Evolutionary conservation across 2,888 invertebrate genomes (phyloP).

Genomic region (Drosophila meridiana): DNA sequence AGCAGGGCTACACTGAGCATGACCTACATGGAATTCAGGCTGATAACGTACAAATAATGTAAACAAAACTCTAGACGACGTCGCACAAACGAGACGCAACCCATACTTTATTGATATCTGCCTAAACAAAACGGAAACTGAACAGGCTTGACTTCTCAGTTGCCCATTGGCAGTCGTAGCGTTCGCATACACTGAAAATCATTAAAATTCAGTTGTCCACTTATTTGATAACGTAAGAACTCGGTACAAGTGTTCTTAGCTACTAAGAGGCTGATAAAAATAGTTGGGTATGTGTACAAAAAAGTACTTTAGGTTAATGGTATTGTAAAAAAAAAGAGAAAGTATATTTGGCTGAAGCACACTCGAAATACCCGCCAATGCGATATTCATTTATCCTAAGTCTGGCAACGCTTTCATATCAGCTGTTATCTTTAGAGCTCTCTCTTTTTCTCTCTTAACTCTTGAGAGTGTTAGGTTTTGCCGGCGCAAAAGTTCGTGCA

Average conservation of each 20-base stretch:
- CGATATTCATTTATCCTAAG: slow-evolving; percentile 10
- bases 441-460: slow-evolving; percentile 3
- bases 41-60: slow-evolving; percentile 49
- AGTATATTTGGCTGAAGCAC: not conserved
- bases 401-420: slow-evolving; percentile 59
- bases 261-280: slow-evolving; percentile 16
- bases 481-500: slow-evolving; percentile 54
- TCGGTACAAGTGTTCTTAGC: not conserved
- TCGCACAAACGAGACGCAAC: slow-evolving; percentile 30
- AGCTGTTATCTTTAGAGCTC: slow-evolving; percentile 48
- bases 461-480: slow-evolving; percentile 36
- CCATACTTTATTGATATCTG: slow-evolving; percentile 42
- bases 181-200: slow-evolving; percentile 41
- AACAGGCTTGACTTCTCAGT: slow-evolving; percentile 49
- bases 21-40: slow-evolving; percentile 47
- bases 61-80: slow-evolving; percentile 44
- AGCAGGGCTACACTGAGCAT: slow-evolving; percentile 33
- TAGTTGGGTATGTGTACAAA: slow-evolving; percentile 42
- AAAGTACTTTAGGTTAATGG: slow-evolving; percentile 14
- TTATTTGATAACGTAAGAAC: slow-evolving; percentile 49
- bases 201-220: not conserved
- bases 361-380: slow-evolving; percentile 44
- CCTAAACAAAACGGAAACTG: slow-evolving; percentile 70
- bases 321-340: not conserved
- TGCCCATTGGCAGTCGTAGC: slow-evolving; percentile 53